Evolutionary conservation across 2,797 vertebrate species (phyloP), one percentile per base, ranked within the genome.

Genomic region (Gorsachius magnificus): DNA sequence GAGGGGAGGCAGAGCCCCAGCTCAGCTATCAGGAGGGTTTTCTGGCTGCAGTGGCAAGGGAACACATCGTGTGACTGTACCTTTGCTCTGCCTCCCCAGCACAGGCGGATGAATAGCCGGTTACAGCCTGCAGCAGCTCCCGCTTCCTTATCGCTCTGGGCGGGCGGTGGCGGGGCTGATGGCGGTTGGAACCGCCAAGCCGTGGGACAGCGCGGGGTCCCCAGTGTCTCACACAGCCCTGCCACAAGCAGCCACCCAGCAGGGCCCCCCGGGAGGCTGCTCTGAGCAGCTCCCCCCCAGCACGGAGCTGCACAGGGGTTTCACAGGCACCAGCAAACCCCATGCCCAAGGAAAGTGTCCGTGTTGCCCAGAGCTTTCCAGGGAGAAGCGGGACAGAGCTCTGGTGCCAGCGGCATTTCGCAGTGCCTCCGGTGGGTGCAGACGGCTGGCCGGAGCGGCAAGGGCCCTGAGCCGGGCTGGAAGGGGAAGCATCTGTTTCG

Each of bases 401-500:
- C 19, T 0, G 0, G 61, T 76, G 74, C 51, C 68, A 50, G 64
- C 1, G 14, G 66, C 5, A 1, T 86, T 83, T 46, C 6, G 2
- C 1, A 0, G 20, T 79, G 84, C 33, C 56, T 46, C 71, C 2
- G 4, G 84, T 70, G 79, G 75, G 60, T 5, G 0, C 69, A 75
- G 80, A 78, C 33, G 16, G 64, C 48, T 84, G 86, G 69, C 57
- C 38, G 4, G 41, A 36, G 81, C 6, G 5, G n/a, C 0, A 1
- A 70, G 43, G 45, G 79, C 94, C 82, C 1, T 0, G 8, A 75
- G 88, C 61, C 0, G 41, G 69, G 57, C 90, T 76, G 80, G 76
- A 41, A 87, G 82, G 61, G n/a, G 43, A 84, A 75, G 95, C 85
- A 90, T 81, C 92, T 88, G 80, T 82, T 94, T 86, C 12, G 3